These are phyloP conservation scores for Ephydatia muelleri DNA, from an alignment of 37 sponge, comb jelly and placozoan species.

Conservation along the genomic window DNA sequence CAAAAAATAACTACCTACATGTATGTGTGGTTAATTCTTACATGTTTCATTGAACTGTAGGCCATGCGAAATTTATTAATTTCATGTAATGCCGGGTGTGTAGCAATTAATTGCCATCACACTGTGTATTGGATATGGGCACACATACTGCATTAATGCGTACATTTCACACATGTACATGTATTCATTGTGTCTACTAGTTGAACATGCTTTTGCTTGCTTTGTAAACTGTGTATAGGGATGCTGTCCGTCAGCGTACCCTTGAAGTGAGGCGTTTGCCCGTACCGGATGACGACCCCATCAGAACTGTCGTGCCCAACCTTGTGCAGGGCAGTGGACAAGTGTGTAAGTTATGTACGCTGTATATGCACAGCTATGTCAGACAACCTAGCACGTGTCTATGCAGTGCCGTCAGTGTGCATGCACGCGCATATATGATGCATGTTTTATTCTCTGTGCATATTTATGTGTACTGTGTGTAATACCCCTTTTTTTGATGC, in stretches of 20 bases:
- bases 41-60: no score
- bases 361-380: neutral
- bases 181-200: no score
- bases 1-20: no score
- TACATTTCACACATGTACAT: no score
- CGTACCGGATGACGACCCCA: constrained; percentile 40
- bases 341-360: constrained; percentile 29
- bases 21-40: no score
- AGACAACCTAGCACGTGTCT: no score
- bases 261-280: neutral
- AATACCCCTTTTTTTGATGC: no score
- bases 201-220: no score
- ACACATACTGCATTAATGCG: neutral
- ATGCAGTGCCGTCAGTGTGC: no score
- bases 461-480: no score
- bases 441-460: no score
- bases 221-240: constrained; percentile 39
- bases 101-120: neutral
- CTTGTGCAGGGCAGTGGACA: constrained; percentile 18
- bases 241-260: constrained; percentile 19
- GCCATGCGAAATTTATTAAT: no score
- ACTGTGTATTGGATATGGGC: neutral
- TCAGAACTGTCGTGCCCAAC: constrained; percentile 13
- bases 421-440: neutral
- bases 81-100: neutral